phyloP scores from a whole-genome alignment of 2,113 vertebrate genomes.

The Zosterops hypoxanthus region DNA sequence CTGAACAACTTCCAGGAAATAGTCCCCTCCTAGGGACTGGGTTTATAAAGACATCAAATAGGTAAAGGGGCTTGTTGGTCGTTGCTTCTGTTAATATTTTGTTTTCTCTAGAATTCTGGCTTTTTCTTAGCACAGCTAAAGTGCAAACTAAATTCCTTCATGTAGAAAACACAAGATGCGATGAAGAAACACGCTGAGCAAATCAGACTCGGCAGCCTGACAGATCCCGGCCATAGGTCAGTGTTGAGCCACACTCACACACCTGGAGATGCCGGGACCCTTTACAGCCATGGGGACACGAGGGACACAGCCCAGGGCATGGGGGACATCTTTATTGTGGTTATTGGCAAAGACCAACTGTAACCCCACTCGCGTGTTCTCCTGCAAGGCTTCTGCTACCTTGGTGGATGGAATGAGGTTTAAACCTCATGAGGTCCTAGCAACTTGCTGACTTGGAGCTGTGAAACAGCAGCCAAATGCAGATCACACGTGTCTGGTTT shows the following conservation, averaged over 20 bases:
- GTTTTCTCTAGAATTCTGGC: background rate
- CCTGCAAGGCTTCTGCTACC: background rate
- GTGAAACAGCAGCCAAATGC: background rate
- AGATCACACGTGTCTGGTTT: background rate
- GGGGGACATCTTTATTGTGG: background rate
- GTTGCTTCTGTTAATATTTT: background rate
- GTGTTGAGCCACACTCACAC: background rate
- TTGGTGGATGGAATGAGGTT: background rate
- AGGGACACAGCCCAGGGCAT: background rate
- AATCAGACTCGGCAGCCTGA: fast-evolving
- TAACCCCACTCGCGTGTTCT: background rate
- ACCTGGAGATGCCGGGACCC: background rate
- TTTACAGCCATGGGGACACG: fast-evolving
- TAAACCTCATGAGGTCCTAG: background rate
- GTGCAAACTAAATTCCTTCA: background rate
- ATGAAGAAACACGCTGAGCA: background rate
- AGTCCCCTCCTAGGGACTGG: background rate
- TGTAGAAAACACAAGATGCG: background rate
- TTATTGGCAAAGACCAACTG: background rate
- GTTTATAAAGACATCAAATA: background rate
- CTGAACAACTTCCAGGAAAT: background rate
- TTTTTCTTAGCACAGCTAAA: background rate
- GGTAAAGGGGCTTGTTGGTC: background rate
- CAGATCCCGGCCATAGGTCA: background rate
- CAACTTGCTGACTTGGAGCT: background rate